These are phyloP conservation scores for Pygocentrus nattereri DNA, from an alignment of 2,797 vertebrate species.

Conservation along the genomic window DNA sequence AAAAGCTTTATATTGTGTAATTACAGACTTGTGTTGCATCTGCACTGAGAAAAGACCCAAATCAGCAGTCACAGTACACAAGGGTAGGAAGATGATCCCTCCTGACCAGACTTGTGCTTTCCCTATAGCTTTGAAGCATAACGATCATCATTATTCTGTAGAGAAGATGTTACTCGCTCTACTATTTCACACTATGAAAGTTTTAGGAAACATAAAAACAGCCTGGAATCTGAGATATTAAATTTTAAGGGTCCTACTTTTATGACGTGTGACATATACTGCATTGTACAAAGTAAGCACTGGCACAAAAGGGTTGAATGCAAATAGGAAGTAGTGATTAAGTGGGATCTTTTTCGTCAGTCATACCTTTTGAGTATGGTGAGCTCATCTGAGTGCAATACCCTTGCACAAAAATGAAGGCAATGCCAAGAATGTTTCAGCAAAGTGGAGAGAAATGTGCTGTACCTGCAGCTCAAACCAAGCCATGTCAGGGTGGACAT, in stretches of 20 bases:
- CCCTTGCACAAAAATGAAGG: no score
- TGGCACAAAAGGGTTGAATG: no score
- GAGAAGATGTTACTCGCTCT: background rate
- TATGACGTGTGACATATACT: no score
- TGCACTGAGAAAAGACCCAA: slow-evolving; percentile 50
- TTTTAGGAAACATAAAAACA: background rate
- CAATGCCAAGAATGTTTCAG: no score
- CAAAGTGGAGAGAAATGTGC: no score
- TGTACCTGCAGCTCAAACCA: no score
- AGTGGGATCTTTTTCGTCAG: no score
- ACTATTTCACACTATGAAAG: background rate
- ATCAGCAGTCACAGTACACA: slow-evolving; percentile 47
- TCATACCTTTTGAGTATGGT: no score
- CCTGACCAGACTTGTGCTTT: slow-evolving; percentile 9
- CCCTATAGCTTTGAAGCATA: slow-evolving; percentile 2
- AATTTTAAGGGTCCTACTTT: background rate
- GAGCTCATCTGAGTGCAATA: no score
- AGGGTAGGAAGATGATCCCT: slow-evolving; percentile 26
- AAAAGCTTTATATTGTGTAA: slow-evolving; percentile 60
- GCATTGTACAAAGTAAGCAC: background rate
- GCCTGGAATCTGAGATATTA: background rate
- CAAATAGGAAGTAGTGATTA: no score
- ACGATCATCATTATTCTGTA: background rate
- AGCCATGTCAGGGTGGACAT: no score
- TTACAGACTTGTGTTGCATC: slow-evolving; percentile 53